Conservation (phyloP, 2,888 invertebrate species). For the Dryococelus australis region DNA sequence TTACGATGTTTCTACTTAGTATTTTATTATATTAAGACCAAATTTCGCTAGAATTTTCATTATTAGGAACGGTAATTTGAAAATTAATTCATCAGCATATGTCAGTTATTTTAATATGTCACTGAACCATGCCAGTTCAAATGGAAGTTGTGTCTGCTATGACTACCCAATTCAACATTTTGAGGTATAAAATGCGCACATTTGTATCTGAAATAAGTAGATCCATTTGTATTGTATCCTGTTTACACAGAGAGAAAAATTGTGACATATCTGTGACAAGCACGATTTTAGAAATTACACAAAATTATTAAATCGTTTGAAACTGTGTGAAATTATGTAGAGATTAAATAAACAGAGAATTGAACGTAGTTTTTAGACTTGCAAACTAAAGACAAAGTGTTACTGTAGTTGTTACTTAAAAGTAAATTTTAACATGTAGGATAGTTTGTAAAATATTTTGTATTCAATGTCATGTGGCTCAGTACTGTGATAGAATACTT, state of each 20-base stretch:
- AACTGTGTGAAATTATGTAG: neutral
- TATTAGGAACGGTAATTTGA: too few species aligned
- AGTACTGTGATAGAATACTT: slow-evolving; percentile 4
- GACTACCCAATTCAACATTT: too few species aligned
- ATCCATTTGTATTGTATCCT: too few species aligned
- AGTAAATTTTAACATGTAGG: neutral
- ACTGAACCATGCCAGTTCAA: too few species aligned
- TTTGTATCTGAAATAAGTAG: too few species aligned
- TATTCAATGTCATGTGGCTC: neutral
- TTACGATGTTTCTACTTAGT: too few species aligned
- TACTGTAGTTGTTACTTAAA: neutral
- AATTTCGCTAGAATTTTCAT: too few species aligned
- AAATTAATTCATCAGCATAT: too few species aligned
- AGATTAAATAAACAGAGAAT: slow-evolving; percentile 6
- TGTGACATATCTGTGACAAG: neutral
- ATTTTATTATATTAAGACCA: too few species aligned
- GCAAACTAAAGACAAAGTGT: neutral
- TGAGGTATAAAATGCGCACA: too few species aligned
- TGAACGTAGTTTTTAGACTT: neutral
- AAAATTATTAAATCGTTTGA: neutral
- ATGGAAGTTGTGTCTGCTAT: too few species aligned
- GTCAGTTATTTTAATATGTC: too few species aligned
- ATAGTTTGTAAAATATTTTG: neutral
- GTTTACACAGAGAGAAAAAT: neutral
- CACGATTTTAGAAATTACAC: neutral